Evolutionary conservation across 1,140 invertebrate species (phyloP), one percentile per base, ranked within the genome.

Genomic region (Nephila pilipes): DNA sequence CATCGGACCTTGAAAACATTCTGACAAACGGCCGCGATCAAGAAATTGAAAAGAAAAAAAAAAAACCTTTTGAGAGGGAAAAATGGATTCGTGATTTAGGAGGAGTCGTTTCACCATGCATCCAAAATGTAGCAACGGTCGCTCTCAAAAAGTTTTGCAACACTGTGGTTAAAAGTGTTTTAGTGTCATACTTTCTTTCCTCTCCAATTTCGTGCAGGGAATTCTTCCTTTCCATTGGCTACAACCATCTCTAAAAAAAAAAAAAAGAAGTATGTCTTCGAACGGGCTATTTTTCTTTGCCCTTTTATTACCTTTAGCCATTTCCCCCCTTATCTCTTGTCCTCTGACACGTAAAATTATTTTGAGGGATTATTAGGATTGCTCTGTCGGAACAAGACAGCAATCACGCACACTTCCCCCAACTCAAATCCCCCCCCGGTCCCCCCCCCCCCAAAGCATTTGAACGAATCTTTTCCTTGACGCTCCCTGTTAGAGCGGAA

Each of bases 1-100:
- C 69, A 36, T 18, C 29, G 12, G 29, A 36, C 5, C 29, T 36
- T 32, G 16, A 75, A 75, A 36, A 75, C 69, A 75, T 32, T 75
- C 8, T 75, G 29, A 25, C 32, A 32, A 16, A 75, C 36, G 18
- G 18, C 63, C 25, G n/a, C 63, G 63, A n/a, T 29, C 63, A 25
- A 65, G 63, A 65, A 65, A n/a, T 3, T 65, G 25, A 25, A 75
- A 29, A 18, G 69, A 16, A 16, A 14, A 29, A 4, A 4, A 1
- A 75, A 75, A 12, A 75, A 75, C 46, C 46, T 46, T 46, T 46
- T 46, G 46, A 46, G 46, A 29, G 6, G 18, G 16, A 32, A 32
- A 75, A 75, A 75, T 65, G 32, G 46, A 75, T 75, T 12, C 5
- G 29, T 75, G 69, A 75, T 75, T 75, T 75, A 75, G 25, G 65